Evolutionary conservation across 2,113 vertebrate genomes (phyloP).

Genomic region (Campylomormyrus tamandua): DNA sequence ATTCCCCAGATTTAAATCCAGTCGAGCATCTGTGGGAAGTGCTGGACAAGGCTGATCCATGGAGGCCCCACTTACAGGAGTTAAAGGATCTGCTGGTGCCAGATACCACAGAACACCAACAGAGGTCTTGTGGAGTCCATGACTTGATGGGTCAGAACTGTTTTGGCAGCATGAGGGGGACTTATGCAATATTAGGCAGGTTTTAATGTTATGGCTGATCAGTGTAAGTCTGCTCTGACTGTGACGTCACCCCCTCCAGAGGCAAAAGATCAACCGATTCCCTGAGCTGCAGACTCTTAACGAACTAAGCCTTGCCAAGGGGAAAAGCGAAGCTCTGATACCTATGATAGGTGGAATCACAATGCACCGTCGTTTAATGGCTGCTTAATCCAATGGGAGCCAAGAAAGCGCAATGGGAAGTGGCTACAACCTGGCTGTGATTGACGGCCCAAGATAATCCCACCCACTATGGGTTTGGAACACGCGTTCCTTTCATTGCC

Average conservation of each 20-base stretch:
- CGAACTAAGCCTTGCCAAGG: not conserved
- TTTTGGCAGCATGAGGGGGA: not conserved
- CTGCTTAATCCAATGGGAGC: slow-evolving; percentile 2
- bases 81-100: not conserved
- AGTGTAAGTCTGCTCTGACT: not conserved
- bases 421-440: not conserved
- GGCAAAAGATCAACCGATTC: not conserved
- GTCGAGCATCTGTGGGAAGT: not conserved
- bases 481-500: not conserved
- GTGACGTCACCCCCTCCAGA: not conserved
- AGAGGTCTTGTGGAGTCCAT: not conserved
- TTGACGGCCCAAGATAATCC: slow-evolving; percentile 1
- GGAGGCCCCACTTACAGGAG: not conserved
- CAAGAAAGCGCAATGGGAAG: not conserved
- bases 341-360: not conserved
- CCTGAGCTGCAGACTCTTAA: not conserved
- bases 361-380: not conserved
- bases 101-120: not conserved
- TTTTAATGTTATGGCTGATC: not conserved
- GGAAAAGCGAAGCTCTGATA: not conserved
- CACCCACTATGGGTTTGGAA: not conserved
- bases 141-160: not conserved
- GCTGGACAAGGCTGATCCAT: not conserved
- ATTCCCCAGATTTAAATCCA: not conserved
- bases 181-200: not conserved